A percentile compares a stretch with the other conserved stretches of the same genome.
Conservation (phyloP, 2,113 vertebrate genomes). For the Oncorhynchus kisutch region DNA sequence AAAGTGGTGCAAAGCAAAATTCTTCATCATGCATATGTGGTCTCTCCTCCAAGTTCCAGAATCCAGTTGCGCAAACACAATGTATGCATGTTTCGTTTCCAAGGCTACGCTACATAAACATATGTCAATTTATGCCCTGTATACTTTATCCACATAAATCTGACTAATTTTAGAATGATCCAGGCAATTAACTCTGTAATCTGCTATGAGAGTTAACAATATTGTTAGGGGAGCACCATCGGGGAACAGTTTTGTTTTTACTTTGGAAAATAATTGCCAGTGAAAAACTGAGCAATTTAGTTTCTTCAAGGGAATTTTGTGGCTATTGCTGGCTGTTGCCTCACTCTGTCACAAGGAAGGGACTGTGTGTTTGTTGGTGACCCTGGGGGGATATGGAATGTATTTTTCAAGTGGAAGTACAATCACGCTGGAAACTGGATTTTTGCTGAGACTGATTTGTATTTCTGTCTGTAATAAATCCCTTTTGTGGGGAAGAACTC, state of each 20-base stretch:
- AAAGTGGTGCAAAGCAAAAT: too few species aligned
- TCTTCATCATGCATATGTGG: too few species aligned
- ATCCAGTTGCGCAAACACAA: neutral
- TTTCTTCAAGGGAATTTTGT: slow-evolving; percentile 54
- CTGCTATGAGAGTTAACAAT: slow-evolving; percentile 14
- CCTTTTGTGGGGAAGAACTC: too few species aligned
- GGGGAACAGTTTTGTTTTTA: slow-evolving; percentile 21
- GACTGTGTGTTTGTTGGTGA: slow-evolving; percentile 33
- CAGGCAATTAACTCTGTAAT: slow-evolving; percentile 22
- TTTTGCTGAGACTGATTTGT: neutral
- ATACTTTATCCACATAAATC: slow-evolving; percentile 19
- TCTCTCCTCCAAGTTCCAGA: too few species aligned
- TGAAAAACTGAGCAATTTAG: slow-evolving; percentile 48
- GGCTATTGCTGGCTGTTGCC: slow-evolving; percentile 52
- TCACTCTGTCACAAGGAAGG: slow-evolving; percentile 50
- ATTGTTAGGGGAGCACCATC: slow-evolving; percentile 9
- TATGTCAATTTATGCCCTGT: slow-evolving; percentile 3
- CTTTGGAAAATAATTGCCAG: slow-evolving; percentile 35
- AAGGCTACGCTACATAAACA: neutral
- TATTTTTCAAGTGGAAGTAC: slow-evolving; percentile 35
- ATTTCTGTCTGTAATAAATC: too few species aligned
- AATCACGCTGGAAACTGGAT: slow-evolving; percentile 27
- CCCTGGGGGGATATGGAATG: slow-evolving; percentile 47
- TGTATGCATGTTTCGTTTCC: neutral
- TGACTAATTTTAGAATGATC: slow-evolving; percentile 18